phyloP scores from a whole-genome alignment of 2,797 vertebrate genomes.

The Mustela erminea region DNA sequence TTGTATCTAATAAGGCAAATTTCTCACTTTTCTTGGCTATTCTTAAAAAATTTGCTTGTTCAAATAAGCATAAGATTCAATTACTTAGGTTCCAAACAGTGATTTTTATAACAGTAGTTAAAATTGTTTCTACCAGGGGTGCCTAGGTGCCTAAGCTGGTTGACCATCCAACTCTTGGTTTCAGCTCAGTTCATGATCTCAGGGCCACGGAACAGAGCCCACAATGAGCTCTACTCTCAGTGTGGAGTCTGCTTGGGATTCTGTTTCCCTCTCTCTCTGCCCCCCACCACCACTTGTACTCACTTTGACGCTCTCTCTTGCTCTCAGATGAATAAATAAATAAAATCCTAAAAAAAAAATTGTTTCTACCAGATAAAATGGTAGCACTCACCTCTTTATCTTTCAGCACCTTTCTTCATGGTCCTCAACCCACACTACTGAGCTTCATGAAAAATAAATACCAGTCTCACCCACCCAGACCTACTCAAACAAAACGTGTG shows the following conservation, averaged over 20 bases:
- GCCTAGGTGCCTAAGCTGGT: not conserved
- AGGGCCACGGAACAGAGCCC: not conserved
- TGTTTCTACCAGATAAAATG: not conserved
- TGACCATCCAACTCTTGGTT: not conserved
- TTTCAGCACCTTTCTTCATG: not conserved
- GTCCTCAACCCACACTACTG: not conserved
- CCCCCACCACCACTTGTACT: not conserved
- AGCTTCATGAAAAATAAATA: not conserved
- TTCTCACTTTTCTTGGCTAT: not conserved
- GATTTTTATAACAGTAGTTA: not conserved
- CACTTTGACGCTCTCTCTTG: too few relatives aligned
- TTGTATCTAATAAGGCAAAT: not conserved
- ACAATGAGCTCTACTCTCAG: not conserved
- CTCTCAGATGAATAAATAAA: not conserved
- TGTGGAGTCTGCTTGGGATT: not conserved
- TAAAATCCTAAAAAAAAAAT: not conserved
- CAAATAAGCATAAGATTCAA: not conserved
- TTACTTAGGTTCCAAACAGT: not conserved
- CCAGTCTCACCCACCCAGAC: not conserved
- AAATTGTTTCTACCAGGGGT: not conserved
- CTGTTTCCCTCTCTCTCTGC: not conserved
- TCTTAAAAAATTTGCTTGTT: not conserved
- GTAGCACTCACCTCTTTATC: not conserved
- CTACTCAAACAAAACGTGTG: not conserved
- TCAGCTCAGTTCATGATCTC: not conserved